Base-by-base conservation (phyloP, 2,888 invertebrate genomes). In the Podabrus alpinus region DNA sequence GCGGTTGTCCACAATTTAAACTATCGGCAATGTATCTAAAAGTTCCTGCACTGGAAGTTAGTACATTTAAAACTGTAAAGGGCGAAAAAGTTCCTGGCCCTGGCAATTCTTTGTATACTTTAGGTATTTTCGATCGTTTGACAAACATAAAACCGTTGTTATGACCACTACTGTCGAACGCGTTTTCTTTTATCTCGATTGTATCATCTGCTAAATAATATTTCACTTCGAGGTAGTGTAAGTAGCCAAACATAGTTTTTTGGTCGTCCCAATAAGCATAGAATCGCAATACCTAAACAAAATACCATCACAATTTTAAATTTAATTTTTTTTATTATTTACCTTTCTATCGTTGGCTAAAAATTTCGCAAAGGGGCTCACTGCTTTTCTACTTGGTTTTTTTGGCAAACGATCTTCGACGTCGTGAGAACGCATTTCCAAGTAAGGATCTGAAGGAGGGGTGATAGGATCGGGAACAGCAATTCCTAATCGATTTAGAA, bases 201-300 rank as follows among this genome's bases (percentile, higher is more conserved):
- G 96, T 96, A 82, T 96, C 95, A 83, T 97, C 97, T 0, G 94
- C 92, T 66, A 97, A 88, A 87, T 94, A 97, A 84, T 95, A 97
- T 83, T 94, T 92, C n/a, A 98, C 88, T 83, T 95, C 93, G 75
- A 97, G 87, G 81, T 92, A 89, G 79, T 96, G 94, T 21, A 95
- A 86, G 73, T 92, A 92, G 0, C 97, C 97, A 83, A 92, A 93
- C 83, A 93, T 91, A 0, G 91, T 92, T 11, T 92, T 90, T 1
- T 93, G 91, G 84, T 97, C 97, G 84, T 97, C 96, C 97, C 97
- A 97, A 84, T 94, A 96, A 15, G 94, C 97, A 82, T 91, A 92
- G 86, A 97, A 97, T 80, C 94, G 92, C 73, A 92, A 86, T 1
- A 91, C 90, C 85, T 85, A 69, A 0, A 45, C 2, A n/a, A n/a